Evolutionary conservation across 2,113 vertebrate genomes (phyloP).

Genomic region (Tympanuchus pallidicinctus): DNA sequence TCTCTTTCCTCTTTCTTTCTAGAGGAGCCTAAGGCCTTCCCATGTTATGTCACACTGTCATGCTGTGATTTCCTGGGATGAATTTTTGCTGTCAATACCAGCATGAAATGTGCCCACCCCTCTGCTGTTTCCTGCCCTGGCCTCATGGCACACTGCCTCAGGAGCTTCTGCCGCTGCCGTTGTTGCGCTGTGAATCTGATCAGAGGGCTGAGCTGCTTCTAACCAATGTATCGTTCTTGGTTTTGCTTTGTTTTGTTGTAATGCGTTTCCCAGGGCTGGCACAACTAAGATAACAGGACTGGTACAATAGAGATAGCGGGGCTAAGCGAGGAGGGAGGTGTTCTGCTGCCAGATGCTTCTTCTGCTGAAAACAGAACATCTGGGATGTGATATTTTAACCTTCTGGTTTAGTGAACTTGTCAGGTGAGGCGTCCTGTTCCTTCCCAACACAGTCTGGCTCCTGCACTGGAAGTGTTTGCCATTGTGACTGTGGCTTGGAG

Average conservation of each 20-base stretch:
- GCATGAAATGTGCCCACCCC: not conserved
- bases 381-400: not conserved
- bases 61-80: not conserved
- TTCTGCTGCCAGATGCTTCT: not conserved
- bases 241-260: not conserved
- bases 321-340: conserved; percentile 13
- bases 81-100: conserved; percentile 7
- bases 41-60: not conserved
- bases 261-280: conserved; percentile 49
- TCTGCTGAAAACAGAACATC: not conserved
- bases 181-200: conserved; percentile 32
- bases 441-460: not conserved
- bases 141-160: not conserved
- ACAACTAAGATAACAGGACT: conserved; percentile 39
- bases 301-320: conserved; percentile 21
- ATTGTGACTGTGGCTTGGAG: not conserved
- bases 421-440: not conserved
- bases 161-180: not conserved
- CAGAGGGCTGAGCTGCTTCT: conserved; percentile 45
- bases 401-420: not conserved
- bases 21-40: not conserved
- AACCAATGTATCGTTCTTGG: conserved; percentile 40
- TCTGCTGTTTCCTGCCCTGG: conserved; percentile 9
- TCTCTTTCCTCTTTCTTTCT: conserved; percentile 25
- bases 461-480: not conserved